These are phyloP conservation scores for Forbesichthys agassizii DNA, from an alignment of 2,113 vertebrate species.

Conservation along the genomic window DNA sequence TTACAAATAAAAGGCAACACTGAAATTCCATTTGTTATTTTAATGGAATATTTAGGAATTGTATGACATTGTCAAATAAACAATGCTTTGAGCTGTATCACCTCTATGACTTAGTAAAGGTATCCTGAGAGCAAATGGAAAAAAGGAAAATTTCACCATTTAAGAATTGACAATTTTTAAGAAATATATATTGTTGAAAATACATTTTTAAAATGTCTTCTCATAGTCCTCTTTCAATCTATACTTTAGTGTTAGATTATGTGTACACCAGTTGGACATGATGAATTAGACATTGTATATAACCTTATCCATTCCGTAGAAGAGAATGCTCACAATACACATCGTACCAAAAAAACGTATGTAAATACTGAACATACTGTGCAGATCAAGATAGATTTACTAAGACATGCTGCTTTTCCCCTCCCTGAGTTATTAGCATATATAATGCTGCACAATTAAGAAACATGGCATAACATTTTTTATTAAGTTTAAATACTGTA, in stretches of 20 bases:
- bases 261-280: constrained; percentile 6
- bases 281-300: background rate
- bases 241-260: background rate
- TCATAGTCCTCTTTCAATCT: background rate
- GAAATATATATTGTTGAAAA: background rate
- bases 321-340: constrained; percentile 12
- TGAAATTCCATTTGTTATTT: constrained; percentile 41
- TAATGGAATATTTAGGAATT: constrained; percentile 10
- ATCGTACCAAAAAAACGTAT: background rate
- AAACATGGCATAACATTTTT: constrained; percentile 25
- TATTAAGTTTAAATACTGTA: constrained; percentile 41
- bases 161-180: background rate
- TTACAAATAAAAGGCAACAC: constrained; percentile 45
- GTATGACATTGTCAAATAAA: constrained; percentile 10
- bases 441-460: constrained; percentile 44
- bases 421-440: constrained; percentile 71
- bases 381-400: constrained; percentile 8
- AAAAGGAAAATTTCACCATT: background rate
- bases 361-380: constrained; percentile 5
- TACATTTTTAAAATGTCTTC: background rate
- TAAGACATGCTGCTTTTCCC: constrained; percentile 25
- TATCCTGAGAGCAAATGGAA: constrained; percentile 9
- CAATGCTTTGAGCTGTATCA: constrained; percentile 2
- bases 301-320: background rate
- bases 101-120: constrained; percentile 13